A percentile compares a stretch with the other conserved stretches of the same genome.
phyloP scores from a whole-genome alignment of 1,140 invertebrate species.

The Drosophila elegans region DNA sequence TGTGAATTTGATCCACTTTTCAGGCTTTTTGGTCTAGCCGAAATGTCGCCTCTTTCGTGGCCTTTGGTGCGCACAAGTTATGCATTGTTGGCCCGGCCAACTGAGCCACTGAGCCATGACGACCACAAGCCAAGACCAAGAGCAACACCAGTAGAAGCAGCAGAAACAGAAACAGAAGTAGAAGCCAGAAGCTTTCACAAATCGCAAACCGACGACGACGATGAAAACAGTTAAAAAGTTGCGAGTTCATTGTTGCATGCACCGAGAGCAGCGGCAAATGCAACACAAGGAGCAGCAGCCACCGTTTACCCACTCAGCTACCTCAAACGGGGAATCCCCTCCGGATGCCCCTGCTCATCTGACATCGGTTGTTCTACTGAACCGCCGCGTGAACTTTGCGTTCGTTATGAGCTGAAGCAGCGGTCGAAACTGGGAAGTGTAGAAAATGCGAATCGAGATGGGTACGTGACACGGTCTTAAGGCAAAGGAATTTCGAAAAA shows the following conservation, averaged over 20 bases:
- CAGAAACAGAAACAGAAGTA: constrained; percentile 27
- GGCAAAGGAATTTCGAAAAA: neutral
- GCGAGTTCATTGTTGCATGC: constrained; percentile 81
- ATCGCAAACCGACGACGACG: constrained; percentile 69
- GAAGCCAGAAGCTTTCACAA: constrained; percentile 77
- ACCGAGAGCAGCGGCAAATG: constrained; percentile 24
- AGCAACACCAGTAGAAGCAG: constrained; percentile 32
- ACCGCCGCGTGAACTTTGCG: constrained; percentile 72
- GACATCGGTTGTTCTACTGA: constrained; percentile 67
- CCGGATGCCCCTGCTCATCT: constrained; percentile 15
- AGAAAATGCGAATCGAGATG: constrained; percentile 21
- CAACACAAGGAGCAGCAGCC: constrained; percentile 36
- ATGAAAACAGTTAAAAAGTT: constrained; percentile 77
- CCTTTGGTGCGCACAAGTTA: constrained; percentile 72
- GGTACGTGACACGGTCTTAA: constrained; percentile 17
- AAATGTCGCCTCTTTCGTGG: constrained; percentile 63
- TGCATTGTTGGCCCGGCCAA: constrained; percentile 74
- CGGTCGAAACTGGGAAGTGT: neutral
- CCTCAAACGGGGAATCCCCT: constrained; percentile 17
- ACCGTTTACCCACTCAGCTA: constrained; percentile 55
- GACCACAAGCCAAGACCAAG: constrained; percentile 40
- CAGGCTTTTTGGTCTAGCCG: constrained; percentile 36
- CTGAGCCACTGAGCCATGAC: constrained; percentile 39
- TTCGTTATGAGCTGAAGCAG: constrained; percentile 66
- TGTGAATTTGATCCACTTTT: constrained; percentile 69